phyloP scores from a whole-genome alignment of 1,140 invertebrate genomes.

The Anadara kagoshimensis region DNA sequence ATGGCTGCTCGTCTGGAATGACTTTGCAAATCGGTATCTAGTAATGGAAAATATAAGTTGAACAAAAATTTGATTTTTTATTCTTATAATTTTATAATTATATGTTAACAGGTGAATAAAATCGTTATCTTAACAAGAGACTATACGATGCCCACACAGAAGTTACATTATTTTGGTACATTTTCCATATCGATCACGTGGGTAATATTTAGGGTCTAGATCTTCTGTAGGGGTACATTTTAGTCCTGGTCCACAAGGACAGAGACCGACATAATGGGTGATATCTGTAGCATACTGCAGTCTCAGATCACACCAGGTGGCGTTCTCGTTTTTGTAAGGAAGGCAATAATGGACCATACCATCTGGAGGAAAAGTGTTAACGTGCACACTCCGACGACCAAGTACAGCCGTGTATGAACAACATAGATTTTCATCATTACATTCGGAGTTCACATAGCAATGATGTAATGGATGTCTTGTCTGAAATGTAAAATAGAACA shows the following conservation, averaged over 20 bases:
- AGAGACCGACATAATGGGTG: constrained; percentile 50
- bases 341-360: constrained; percentile 60
- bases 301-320: constrained; percentile 50
- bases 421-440: constrained; percentile 22
- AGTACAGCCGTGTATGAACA: constrained; percentile 58
- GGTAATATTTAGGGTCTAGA: constrained; percentile 51
- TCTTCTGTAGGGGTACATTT: constrained; percentile 48
- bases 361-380: constrained; percentile 38
- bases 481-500: too few relatives aligned
- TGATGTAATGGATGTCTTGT: too few relatives aligned
- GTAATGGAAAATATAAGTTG: too few relatives aligned
- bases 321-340: constrained; percentile 53
- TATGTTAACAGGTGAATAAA: too few relatives aligned
- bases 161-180: constrained; percentile 31
- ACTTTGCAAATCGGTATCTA: too few relatives aligned
- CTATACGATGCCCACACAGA: too few relatives aligned
- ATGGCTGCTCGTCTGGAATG: too few relatives aligned
- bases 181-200: constrained; percentile 53
- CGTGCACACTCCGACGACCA: constrained; percentile 37
- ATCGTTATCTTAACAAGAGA: too few relatives aligned
- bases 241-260: constrained; percentile 58
- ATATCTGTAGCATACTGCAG: constrained; percentile 42
- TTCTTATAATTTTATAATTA: too few relatives aligned
- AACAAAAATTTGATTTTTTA: too few relatives aligned
- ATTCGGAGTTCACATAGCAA: too few relatives aligned